phyloP scores from a whole-genome alignment of 2,113 vertebrate genomes.

The Otus sunia region DNA sequence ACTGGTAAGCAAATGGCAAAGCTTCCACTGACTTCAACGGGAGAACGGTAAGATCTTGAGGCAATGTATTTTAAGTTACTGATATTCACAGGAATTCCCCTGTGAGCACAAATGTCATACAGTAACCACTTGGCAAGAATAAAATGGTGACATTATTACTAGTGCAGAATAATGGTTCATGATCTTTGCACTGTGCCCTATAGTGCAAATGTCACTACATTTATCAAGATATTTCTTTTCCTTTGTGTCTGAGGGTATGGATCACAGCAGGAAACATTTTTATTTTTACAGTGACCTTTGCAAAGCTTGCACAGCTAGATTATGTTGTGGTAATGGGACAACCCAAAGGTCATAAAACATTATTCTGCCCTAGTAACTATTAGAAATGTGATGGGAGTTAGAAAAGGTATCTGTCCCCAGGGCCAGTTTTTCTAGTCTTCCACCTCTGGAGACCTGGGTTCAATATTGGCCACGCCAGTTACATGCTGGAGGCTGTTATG shows the following conservation, averaged over 20 bases:
- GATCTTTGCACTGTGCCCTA: constrained; percentile 55
- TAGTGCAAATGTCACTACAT: constrained; percentile 67
- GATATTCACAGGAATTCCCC: constrained; percentile 56
- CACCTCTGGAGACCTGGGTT: background rate
- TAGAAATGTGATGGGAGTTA: constrained; percentile 23
- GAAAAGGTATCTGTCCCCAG: background rate
- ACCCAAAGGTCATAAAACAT: constrained; percentile 65
- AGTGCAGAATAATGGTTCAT: constrained; percentile 53
- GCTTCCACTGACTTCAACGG: background rate
- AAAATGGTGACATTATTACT: constrained; percentile 39
- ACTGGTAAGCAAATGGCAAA: background rate
- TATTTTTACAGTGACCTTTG: constrained; percentile 60
- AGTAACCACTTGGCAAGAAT: constrained; percentile 22
- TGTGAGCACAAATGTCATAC: constrained; percentile 44
- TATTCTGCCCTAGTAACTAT: constrained; percentile 70
- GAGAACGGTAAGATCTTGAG: background rate
- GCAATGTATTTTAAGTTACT: constrained; percentile 39
- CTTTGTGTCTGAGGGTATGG: constrained; percentile 24
- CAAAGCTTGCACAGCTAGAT: background rate
- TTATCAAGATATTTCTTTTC: constrained; percentile 24
- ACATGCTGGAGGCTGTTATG: background rate
- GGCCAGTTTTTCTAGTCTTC: constrained; percentile 32
- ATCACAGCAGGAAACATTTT: constrained; percentile 44
- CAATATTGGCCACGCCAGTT: background rate
- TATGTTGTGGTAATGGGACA: constrained; percentile 8